Conservation (phyloP, 2,797 vertebrate genomes). For the Sebastes miniatus region DNA sequence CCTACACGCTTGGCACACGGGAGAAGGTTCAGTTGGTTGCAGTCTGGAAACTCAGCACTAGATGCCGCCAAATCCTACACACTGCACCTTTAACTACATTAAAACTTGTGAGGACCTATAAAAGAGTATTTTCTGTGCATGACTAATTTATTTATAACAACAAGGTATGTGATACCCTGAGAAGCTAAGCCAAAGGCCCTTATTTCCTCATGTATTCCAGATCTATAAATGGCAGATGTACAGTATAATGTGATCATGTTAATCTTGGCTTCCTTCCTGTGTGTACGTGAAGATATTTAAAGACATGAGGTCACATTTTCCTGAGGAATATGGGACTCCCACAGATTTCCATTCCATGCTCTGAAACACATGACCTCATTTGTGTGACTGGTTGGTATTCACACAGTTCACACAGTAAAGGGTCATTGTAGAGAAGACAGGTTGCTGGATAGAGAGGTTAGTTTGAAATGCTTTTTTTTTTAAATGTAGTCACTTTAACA, state of each 20-base stretch:
- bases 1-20: too few species aligned
- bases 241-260: conserved; percentile 36
- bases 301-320: conserved; percentile 74
- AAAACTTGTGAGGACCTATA: background rate
- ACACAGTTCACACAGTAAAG: background rate
- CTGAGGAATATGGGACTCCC: conserved; percentile 69
- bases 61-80: too few species aligned
- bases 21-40: too few species aligned
- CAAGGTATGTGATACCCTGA: background rate
- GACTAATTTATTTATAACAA: background rate
- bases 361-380: conserved; percentile 66
- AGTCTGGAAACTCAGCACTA: rapidly evolving
- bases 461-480: background rate
- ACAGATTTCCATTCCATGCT: conserved; percentile 56
- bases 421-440: background rate
- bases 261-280: conserved; percentile 44
- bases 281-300: conserved; percentile 66
- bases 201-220: conserved; percentile 2
- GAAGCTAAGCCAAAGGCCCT: conserved; percentile 1
- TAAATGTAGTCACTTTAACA: background rate
- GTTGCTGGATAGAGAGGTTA: background rate
- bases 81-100: background rate
- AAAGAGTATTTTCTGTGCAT: background rate
- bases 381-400: conserved; percentile 23
- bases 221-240: conserved; percentile 19